phyloP scores from a whole-genome alignment of 2,888 invertebrate species.

The Neoscelio sp. region DNA sequence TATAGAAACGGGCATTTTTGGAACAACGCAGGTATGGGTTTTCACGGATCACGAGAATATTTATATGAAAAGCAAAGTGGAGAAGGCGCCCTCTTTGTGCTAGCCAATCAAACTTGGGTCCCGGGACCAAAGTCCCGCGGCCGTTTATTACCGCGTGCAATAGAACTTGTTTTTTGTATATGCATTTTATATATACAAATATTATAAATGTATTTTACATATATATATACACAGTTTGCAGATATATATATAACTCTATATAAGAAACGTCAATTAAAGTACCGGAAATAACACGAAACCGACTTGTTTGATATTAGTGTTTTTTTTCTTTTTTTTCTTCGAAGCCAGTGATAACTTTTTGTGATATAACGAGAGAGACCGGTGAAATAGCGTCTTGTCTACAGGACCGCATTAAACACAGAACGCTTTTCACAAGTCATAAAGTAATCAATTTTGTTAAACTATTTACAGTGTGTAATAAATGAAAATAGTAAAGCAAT shows the following conservation, averaged over 20 bases:
- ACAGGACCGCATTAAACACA: constrained; percentile 37
- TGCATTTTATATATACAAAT: constrained; percentile 66
- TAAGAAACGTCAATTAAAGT: constrained; percentile 60
- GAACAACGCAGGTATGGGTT: no score
- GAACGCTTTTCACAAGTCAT: constrained; percentile 77
- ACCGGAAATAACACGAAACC: no score
- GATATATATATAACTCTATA: constrained; percentile 60
- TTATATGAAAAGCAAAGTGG: constrained; percentile 32
- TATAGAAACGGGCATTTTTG: constrained; percentile 21
- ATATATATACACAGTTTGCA: constrained; percentile 65
- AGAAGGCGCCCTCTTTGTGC: constrained; percentile 66
- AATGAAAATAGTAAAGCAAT: constrained; percentile 80
- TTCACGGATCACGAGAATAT: no score
- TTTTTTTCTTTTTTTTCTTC: constrained; percentile 61
- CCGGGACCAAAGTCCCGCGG: no score
- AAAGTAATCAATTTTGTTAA: constrained; percentile 82
- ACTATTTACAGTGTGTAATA: constrained; percentile 82
- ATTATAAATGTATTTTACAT: constrained; percentile 66
- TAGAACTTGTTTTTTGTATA: constrained; percentile 64
- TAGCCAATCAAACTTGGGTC: neutral
- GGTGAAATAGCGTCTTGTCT: constrained; percentile 62
- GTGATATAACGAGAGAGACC: constrained; percentile 60
- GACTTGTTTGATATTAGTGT: no score
- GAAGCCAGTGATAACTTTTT: constrained; percentile 63
- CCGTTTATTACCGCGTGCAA: constrained; percentile 64